These are phyloP conservation scores for Agonum fuliginosum DNA, from an alignment of 2,888 invertebrate genomes.

Conservation along the genomic window DNA sequence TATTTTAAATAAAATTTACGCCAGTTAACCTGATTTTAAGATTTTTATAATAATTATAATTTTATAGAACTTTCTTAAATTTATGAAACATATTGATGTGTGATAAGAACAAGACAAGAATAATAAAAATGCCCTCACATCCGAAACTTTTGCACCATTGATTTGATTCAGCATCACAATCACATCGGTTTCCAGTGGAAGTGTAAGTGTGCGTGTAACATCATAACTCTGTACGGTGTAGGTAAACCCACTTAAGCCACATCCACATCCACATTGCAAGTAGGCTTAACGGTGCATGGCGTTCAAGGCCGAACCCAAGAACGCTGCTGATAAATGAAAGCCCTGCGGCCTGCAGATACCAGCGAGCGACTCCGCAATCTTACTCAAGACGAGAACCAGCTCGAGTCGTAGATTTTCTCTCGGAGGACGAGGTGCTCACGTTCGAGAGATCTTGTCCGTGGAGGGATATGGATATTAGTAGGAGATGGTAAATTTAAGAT, in stretches of 20 bases:
- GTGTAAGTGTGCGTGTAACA: slow-evolving; percentile 19
- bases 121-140: background rate
- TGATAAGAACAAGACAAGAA: too few species aligned
- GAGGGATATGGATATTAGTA: too few species aligned
- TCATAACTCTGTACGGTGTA: background rate
- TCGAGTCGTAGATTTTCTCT: too few species aligned
- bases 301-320: slow-evolving; percentile 57
- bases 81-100: too few species aligned
- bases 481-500: too few species aligned
- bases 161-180: background rate
- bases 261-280: slow-evolving; percentile 38
- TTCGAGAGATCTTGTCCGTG: too few species aligned
- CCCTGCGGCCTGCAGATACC: slow-evolving; percentile 37
- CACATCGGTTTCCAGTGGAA: background rate
- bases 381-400: slow-evolving; percentile 9
- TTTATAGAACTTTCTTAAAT: too few species aligned
- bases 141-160: background rate
- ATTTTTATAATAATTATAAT: too few species aligned
- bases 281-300: slow-evolving; percentile 53
- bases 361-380: slow-evolving; percentile 2
- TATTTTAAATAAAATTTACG: too few species aligned
- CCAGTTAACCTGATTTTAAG: too few species aligned
- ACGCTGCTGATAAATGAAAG: slow-evolving; percentile 42
- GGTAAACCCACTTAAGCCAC: slow-evolving; percentile 40
- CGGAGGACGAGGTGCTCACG: too few species aligned